Evolutionary conservation across 2,113 vertebrate genomes (phyloP), one percentile per base, ranked within the genome.

Genomic region (Elgaria multicarinata): DNA sequence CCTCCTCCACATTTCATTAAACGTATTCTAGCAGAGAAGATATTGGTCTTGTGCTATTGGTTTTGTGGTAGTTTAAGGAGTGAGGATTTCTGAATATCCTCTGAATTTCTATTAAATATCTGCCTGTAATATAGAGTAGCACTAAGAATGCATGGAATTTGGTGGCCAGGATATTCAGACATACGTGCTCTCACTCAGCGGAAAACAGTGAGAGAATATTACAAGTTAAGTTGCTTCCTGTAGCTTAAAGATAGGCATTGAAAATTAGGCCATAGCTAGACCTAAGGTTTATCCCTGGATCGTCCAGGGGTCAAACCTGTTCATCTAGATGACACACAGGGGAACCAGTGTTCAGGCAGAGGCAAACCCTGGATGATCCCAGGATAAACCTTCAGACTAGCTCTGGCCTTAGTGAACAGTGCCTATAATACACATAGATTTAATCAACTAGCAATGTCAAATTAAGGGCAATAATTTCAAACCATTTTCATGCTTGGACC

Each of bases 401-500:
- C n/a, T n/a, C n/a, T n/a, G n/a, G n/a, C n/a, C n/a, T n/a, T n/a
- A 58, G 53, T 80, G 77, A 55, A 71, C 53, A 75, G 50, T 24
- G 16, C 20, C 39, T 44, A 2, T 78, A 58, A 86, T 83, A 12
- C 72, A 42, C 90, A 6, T 90, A 85, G 91, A 91, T 86, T 2
- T 85, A 85, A 95, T 87, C 76, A 92, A 90, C 74, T 85, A 62
- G 67, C n/a, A 33, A 28, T 53, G 28, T 1, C 94, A 93, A 90
- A 90, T 91, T 91, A 83, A 87, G 6, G 39, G 71, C 28, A 93
- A 24, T 90, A 26, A 7, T 31, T 93, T 93, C 86, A 77, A 90
- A 53, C 83, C 87, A 92, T 91, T 92, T 85, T 91, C 90, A 12
- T 39, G 74, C 86, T 75, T 75, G 7, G 90, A 90, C 18, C 44